Evolutionary conservation across 2,888 invertebrate species (phyloP), one percentile per base, ranked within the genome.

Genomic region (Thymelicus lineola): DNA sequence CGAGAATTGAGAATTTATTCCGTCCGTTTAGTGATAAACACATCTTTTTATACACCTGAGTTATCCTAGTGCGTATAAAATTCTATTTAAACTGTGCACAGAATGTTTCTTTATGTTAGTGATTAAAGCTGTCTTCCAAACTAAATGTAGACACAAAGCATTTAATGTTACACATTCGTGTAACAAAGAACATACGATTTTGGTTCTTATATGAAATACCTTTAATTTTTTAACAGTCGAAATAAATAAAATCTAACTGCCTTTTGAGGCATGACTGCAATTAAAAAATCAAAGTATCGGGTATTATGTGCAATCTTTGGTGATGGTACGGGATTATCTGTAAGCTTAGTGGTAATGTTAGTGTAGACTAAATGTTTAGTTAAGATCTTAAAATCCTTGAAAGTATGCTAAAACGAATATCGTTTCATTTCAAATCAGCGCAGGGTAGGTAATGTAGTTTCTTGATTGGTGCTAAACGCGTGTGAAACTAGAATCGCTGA

Each of bases 261-360:
- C 85, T 82, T 71, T 72, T 75, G 77, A 86, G 92, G 93, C 88
- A 85, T 88, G 93, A 93, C 94, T 93, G 91, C 90, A 89, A 87
- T 88, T 89, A 89, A 90, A 91, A 93, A 94, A 94, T 93, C 94
- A 94, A 94, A 95, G 94, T 95, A 95, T 96, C 96, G 96, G 96
- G 96, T 96, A 96, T 95, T 95, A 96, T 96, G 96, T 96, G 96
- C 96, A 96, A 96, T 96, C 96, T 92, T 95, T 95, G 95, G 96
- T 96, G 95, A 95, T 95, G 96, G 95, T 94, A 91, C 91, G 92
- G 93, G 94, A 88, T 85, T 90, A 91, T 76, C 77, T 74, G 58
- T 92, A 92, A 90, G 90, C 79, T 76, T 86, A 86, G 79, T 57
- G 74, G 48, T 74, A 88, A 89, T 83, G 80, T 68, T 28, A 53